phyloP scores from a whole-genome alignment of 2,113 vertebrate genomes.

The Pica pica region DNA sequence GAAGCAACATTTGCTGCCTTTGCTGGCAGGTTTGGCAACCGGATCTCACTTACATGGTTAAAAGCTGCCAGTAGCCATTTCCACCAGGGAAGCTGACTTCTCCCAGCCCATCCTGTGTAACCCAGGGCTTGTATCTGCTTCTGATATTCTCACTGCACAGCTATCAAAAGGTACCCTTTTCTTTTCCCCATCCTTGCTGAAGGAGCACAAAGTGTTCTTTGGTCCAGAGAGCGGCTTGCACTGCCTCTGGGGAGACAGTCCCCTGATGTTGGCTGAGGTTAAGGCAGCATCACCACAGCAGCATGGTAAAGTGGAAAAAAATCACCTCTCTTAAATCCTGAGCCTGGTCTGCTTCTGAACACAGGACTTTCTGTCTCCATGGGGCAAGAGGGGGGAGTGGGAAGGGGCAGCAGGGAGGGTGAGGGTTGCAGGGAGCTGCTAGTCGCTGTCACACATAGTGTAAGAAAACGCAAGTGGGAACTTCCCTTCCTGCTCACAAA shows the following conservation, averaged over 20 bases:
- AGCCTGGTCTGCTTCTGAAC: background rate
- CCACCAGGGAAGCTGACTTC: background rate
- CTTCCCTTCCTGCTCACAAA: background rate
- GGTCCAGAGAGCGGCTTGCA: fast-evolving
- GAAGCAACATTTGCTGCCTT: background rate
- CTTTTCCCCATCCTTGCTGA: background rate
- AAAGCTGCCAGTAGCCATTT: background rate
- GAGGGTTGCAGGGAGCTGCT: background rate
- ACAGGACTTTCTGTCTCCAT: fast-evolving
- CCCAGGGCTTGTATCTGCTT: background rate
- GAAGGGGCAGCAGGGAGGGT: background rate
- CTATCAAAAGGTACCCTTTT: background rate
- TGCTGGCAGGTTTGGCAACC: background rate
- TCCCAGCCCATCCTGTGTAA: background rate
- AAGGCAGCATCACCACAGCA: background rate
- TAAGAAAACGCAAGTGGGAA: fast-evolving
- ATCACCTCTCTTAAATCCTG: background rate
- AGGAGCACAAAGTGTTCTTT: background rate
- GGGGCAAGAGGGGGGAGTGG: background rate
- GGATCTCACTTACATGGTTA: background rate
- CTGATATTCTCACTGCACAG: background rate
- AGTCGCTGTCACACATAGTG: fast-evolving
- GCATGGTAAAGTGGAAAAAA: background rate
- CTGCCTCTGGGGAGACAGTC: background rate
- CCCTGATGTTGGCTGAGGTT: background rate